These are phyloP conservation scores for Phortica okadai DNA, from an alignment of 2,888 invertebrate species.

Conservation along the genomic window DNA sequence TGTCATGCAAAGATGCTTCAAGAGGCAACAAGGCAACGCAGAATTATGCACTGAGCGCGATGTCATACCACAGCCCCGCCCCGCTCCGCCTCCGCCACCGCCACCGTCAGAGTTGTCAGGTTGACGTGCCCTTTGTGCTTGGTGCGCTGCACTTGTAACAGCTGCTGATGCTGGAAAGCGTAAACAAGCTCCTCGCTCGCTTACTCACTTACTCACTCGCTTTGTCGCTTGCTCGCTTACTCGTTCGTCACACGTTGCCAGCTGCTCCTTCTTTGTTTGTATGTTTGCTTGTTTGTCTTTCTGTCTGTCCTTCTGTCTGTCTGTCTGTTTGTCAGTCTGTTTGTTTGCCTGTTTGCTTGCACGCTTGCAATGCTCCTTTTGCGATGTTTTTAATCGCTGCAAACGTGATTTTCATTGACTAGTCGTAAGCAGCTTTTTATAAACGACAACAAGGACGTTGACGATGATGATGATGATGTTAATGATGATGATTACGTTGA, in stretches of 20 bases:
- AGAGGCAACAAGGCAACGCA: background rate
- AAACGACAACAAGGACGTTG: background rate
- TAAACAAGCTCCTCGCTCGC: background rate
- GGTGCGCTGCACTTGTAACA: background rate
- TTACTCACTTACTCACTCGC: no score
- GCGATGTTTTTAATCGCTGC: constrained; percentile 34
- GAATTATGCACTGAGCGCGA: background rate
- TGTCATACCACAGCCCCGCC: no score
- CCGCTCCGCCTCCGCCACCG: background rate
- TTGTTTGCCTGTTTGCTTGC: background rate
- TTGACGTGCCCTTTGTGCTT: constrained; percentile 7
- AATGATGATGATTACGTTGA: background rate
- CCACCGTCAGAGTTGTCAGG: background rate
- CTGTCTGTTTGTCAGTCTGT: background rate
- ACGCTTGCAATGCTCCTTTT: constrained; percentile 16
- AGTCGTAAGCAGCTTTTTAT: background rate
- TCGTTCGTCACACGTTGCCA: background rate
- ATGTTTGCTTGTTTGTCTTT: background rate
- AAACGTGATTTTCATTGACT: constrained; percentile 36
- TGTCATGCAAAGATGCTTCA: background rate
- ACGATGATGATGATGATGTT: constrained; percentile 9
- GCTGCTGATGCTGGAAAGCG: background rate
- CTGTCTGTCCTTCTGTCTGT: background rate
- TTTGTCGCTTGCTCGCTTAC: background rate
- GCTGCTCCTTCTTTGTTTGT: no score